Evolutionary conservation across 1,140 invertebrate species (phyloP).

Genomic region (Coelopa frigida): DNA sequence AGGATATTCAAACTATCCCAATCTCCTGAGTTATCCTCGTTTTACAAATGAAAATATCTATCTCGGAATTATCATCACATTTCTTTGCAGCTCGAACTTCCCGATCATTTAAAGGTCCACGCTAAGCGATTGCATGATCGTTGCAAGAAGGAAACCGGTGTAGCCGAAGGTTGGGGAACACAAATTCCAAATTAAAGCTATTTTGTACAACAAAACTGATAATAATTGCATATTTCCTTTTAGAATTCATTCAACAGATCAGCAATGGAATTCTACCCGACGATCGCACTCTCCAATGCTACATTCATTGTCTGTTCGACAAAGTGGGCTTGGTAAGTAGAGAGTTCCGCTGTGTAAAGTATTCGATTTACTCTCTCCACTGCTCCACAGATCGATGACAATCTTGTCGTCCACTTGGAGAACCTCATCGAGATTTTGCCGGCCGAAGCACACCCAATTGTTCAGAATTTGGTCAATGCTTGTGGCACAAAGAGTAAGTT

Average conservation of each 20-base stretch:
- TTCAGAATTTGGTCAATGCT: conserved; percentile 14
- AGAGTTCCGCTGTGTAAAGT: background rate
- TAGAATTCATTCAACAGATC: conserved; percentile 11
- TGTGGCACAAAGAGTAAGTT: conserved; percentile 29
- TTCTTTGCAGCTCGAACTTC: conserved; percentile 19
- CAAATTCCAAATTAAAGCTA: background rate
- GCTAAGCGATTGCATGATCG: conserved; percentile 23
- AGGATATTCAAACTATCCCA: no score
- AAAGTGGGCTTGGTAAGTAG: conserved; percentile 30
- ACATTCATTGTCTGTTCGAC: conserved; percentile 34
- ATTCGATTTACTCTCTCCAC: background rate
- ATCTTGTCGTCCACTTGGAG: conserved; percentile 29
- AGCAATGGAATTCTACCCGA: conserved; percentile 13
- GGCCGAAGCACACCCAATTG: conserved; percentile 18
- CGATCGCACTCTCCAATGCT: conserved; percentile 26
- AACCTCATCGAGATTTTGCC: conserved; percentile 26
- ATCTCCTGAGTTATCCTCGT: no score
- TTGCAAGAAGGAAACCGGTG: conserved; percentile 25
- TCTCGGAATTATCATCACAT: no score
- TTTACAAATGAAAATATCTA: no score
- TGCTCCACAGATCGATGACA: conserved; percentile 24
- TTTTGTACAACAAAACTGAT: no score
- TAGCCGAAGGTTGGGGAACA: conserved; percentile 20
- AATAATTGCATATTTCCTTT: no score
- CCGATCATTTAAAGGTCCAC: conserved; percentile 22